Percentiles rank a stretch among this genome's conserved stretches.
Evolutionary conservation across 2,888 invertebrate species (phyloP).

Genomic region (Bibio marci): DNA sequence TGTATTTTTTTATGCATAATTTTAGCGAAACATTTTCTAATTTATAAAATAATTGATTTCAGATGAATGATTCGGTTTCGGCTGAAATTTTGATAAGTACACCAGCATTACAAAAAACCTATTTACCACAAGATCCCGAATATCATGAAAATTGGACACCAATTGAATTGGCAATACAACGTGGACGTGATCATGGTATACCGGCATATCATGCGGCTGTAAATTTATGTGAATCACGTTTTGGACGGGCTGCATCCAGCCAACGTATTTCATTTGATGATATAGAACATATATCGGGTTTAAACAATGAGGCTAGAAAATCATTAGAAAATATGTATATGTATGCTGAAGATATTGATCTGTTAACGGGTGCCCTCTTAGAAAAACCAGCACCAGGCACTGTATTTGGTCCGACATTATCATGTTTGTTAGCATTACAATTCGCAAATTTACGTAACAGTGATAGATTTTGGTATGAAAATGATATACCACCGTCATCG

Average conservation of each 20-base stretch:
- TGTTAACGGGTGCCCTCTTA: conserved; percentile 66
- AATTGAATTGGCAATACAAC: conserved; percentile 38
- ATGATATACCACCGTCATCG: conserved; percentile 78
- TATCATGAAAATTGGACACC: conserved; percentile 33
- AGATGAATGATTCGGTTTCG: conserved; percentile 41
- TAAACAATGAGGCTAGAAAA: conserved; percentile 38
- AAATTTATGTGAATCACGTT: conserved; percentile 43
- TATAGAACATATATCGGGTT: conserved; percentile 36
- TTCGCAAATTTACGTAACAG: conserved; percentile 67
- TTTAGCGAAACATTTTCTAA: not conserved
- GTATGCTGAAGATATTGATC: conserved; percentile 60
- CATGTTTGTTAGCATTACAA: conserved; percentile 70
- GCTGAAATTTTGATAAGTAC: conserved; percentile 44
- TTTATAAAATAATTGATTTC: conserved; percentile 11
- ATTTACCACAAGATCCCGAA: conserved; percentile 24
- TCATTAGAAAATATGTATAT: conserved; percentile 39
- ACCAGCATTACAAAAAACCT: conserved; percentile 35
- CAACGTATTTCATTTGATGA: conserved; percentile 33
- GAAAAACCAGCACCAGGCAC: conserved; percentile 66
- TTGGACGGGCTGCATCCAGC: conserved; percentile 15
- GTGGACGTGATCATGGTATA: conserved; percentile 65
- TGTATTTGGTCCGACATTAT: conserved; percentile 72
- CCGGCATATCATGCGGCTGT: conserved; percentile 53
- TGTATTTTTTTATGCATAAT: conserved; percentile 10
- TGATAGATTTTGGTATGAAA: conserved; percentile 92